Evolutionary conservation across 2,113 vertebrate genomes (phyloP), one percentile per base, ranked within the genome.

Genomic region (Bungarus multicinctus): DNA sequence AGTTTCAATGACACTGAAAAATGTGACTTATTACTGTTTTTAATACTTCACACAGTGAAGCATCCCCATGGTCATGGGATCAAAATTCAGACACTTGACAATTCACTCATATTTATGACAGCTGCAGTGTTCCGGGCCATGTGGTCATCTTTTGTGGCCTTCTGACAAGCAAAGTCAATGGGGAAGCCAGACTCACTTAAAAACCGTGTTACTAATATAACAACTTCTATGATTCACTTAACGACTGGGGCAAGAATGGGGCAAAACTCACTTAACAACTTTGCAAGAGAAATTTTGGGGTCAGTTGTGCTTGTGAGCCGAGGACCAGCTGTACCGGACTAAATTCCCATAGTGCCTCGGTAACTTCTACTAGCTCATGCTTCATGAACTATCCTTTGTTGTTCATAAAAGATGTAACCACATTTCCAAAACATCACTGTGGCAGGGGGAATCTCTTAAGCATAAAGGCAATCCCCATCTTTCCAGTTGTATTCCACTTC

Each of bases 311-410:
- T 69, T 16, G 64, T 69, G n/a, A 2, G 5, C 16, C 14, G 0
- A 69, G 30, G 64, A 69, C 34, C 43, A 81, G 18, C 34, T 43
- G 34, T 20, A 43, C 34, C 43, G 74, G 34, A 22, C 7, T 34
- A 81, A 43, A 22, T 81, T 81, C 74, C 74, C 74, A 43, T 81
- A 9, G 74, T 43, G 34, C 18, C 18, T 81, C 7, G 1, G 18
- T 81, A 27, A 23, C 85, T 52, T 92, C 57, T 64, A 47, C 30
- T 27, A 34, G 9, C 57, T 88, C 0, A 0, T 11, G 43, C 18
- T 10, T 10, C 2, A 0, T 20, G 0, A 27, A 0, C 2, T 58
- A 52, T 53, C 4, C 43, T 1, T 2, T 14, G 12, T 2, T 69
- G 64, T 69, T 69, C 64, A n/a, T 69, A 34, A 69, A 34, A 69